Evolutionary conservation across 2,888 invertebrate species (phyloP).

Genomic region (Leptinotarsa juncta): DNA sequence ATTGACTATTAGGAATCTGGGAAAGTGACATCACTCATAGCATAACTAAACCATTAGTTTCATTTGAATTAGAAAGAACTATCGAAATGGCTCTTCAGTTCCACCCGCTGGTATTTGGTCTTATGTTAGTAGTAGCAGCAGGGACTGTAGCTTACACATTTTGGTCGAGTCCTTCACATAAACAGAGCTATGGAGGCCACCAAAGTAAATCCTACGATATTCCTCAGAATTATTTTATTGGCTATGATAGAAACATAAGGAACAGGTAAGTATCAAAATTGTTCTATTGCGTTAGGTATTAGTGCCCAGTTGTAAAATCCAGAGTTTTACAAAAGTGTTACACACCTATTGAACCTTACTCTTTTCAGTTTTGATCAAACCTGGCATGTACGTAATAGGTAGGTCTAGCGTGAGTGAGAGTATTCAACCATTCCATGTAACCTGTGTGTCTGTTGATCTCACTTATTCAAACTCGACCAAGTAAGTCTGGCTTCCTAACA

Average conservation of each 20-base stretch:
- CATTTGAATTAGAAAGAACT: neutral
- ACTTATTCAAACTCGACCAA: too few species aligned
- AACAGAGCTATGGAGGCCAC: neutral
- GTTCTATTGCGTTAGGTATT: too few species aligned
- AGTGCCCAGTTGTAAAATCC: too few species aligned
- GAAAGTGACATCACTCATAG: neutral
- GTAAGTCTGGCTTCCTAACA: too few species aligned
- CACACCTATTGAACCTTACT: too few species aligned
- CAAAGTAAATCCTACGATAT: slow-evolving; percentile 10
- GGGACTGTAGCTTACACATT: slow-evolving; percentile 37
- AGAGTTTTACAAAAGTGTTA: too few species aligned
- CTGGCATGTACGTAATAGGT: too few species aligned
- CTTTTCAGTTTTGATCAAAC: too few species aligned
- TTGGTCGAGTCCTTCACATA: slow-evolving; percentile 29
- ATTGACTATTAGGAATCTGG: too few species aligned
- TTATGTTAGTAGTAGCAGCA: slow-evolving; percentile 38
- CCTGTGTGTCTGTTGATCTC: too few species aligned
- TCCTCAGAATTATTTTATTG: neutral
- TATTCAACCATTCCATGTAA: too few species aligned
- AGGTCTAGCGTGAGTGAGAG: too few species aligned
- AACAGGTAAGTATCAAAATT: neutral
- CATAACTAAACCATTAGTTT: neutral
- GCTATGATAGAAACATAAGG: slow-evolving; percentile 25
- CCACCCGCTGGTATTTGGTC: slow-evolving; percentile 36
- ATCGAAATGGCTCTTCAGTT: slow-evolving; percentile 38